Evolutionary conservation across 2,113 vertebrate species (phyloP).

Genomic region (Pseudopodoces humilis): DNA sequence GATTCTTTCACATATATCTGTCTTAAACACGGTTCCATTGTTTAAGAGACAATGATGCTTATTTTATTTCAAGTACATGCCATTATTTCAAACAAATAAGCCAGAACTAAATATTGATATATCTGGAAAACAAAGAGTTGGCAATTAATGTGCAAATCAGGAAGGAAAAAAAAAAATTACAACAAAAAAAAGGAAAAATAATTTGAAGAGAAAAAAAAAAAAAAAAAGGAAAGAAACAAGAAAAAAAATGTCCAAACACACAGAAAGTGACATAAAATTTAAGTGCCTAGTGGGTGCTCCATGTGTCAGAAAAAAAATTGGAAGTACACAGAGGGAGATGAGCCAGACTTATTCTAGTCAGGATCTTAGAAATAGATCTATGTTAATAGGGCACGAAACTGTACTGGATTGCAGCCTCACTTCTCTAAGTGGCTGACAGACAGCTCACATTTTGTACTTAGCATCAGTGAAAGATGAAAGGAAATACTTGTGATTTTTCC

Average conservation of each 20-base stretch:
- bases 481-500: not conserved
- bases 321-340: not conserved
- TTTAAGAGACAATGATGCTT: not conserved
- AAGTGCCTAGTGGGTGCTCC: not conserved
- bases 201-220: not conserved
- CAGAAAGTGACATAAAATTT: not conserved
- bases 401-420: not conserved
- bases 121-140: not conserved
- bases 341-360: not conserved
- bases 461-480: not conserved
- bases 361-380: not conserved
- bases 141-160: not conserved
- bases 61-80: not conserved
- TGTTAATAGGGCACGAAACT: not conserved
- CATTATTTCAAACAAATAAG: not conserved
- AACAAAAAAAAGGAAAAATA: not conserved
- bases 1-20: not conserved
- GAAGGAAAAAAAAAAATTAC: not conserved
- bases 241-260: fast-evolving
- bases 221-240: not conserved
- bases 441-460: not conserved
- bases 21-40: not conserved
- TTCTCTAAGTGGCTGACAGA: not conserved
- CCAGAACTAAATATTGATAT: not conserved
- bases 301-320: not conserved